Evolutionary conservation across 1,140 invertebrate genomes (phyloP), one percentile per base, ranked within the genome.

Genomic region (Maniola jurtina): DNA sequence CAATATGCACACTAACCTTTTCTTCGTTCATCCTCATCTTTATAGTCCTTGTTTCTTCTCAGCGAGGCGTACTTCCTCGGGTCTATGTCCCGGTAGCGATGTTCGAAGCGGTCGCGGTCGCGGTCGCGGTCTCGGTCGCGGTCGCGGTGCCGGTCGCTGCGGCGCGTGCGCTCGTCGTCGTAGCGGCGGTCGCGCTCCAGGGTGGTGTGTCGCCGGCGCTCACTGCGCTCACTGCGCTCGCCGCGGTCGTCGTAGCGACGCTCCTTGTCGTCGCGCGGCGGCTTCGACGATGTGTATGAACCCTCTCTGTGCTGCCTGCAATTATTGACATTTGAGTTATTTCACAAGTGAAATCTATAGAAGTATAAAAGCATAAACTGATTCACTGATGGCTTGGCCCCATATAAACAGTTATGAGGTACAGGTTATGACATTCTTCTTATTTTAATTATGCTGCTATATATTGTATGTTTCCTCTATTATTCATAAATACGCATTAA

Each of bases 221-320:
- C 85, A 76, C 10, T 33, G 15, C 33, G 14, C 79, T 8, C 85
- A 76, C 10, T 75, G 1, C 34, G 45, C 74, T 10, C 70, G 70
- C 45, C 84, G 77, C 75, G 63, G 9, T 83, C 79, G 4, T 81
- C 86, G 63, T 86, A 73, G 67, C 88, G 71, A 61, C 88, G 83
- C 56, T 91, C 89, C 65, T 86, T 83, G 58, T 92, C 91, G 55
- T 91, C 91, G 4, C 88, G 83, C n/a, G 89, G 89, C 14, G 88
- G 87, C 63, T 86, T 89, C 34, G 83, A 81, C 10, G 86, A 84
- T 6, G 85, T 73, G 70, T 91, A 86, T 10, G 90, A 91, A 15
- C 90, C 88, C 69, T 91, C 90, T 48, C 90, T 75, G 68, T 88
- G 85, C 14, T 82, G 77, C 64, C 88, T 90, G 66, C 6, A 71